Conservation (phyloP, 2,797 vertebrate genomes). For the Enteromius viviparus region DNA sequence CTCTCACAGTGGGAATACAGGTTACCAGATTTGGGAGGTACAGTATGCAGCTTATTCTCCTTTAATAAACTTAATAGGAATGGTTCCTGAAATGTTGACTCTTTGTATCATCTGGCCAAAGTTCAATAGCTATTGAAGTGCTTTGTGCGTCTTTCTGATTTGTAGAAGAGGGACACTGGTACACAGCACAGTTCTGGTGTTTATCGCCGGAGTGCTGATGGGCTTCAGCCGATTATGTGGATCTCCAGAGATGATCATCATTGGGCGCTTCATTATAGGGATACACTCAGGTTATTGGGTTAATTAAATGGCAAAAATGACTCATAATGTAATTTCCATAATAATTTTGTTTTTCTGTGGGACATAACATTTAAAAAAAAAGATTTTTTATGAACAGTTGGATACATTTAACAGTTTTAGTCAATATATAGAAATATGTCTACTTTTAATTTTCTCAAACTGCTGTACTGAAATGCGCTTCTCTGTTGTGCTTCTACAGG, state of each 20-base stretch:
- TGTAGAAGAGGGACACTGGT: slow-evolving; percentile 85
- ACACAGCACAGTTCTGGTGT: slow-evolving; percentile 80
- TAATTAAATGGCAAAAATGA: not conserved
- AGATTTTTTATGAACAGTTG: not conserved
- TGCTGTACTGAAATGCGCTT: not conserved
- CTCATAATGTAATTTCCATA: not conserved
- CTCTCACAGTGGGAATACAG: slow-evolving; percentile 81
- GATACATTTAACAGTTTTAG: not conserved
- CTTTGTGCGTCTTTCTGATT: not conserved
- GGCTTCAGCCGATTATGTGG: slow-evolving; percentile 79
- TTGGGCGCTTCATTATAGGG: slow-evolving; percentile 85
- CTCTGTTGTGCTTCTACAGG: slow-evolving; percentile 67
- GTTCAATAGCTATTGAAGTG: not conserved
- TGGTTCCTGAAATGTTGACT: not conserved
- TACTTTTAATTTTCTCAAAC: not conserved
- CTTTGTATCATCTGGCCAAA: not conserved
- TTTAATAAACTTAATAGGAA: not conserved
- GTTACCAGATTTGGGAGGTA: slow-evolving; percentile 87
- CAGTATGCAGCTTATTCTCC: not conserved
- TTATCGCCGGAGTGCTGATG: slow-evolving; percentile 82
- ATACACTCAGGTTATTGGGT: slow-evolving; percentile 84
- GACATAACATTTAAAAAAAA: no score
- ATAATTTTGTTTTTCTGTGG: not conserved
- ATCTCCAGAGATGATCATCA: slow-evolving; percentile 84
- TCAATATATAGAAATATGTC: not conserved